Base-by-base conservation (phyloP, 2,113 vertebrate genomes). In the Pelecanus crispus region DNA sequence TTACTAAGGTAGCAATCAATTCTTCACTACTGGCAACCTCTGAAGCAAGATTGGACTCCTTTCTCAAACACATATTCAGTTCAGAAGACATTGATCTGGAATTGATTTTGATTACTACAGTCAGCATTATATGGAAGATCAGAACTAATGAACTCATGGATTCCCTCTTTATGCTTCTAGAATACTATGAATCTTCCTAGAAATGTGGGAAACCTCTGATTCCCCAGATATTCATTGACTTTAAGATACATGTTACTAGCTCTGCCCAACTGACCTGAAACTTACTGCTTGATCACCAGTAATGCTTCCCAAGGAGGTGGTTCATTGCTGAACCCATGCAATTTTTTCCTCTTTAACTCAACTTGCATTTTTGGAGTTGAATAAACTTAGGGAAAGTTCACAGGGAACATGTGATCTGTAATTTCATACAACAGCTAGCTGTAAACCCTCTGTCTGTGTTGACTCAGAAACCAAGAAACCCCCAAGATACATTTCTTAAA, bases 401-500 rank as follows among this genome's bases (percentile, higher is more conserved):
- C 63, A 88, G 55, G 56, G 75, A 90, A 47, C 66, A 74, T 6
- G 26, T 88, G 84, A 97, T 80, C 74, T 91, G 86, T 94, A 94
- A 97, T 94, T 95, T 91, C 89, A 92, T 97, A 95, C 91, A 94
- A 85, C 17, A 88, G 73, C 86, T 88, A 90, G 63, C 91, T 94
- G 59, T 91, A 96, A 96, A 96, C 63, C 42, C 62, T 75, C 86
- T 92, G 72, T 61, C 88, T 94, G 29, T 92, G 94, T 95, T 96
- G 94, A 94, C 94, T 95, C 95, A 96, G 94, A 95, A 96, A 97
- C 17, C 55, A 86, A 96, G 91, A 95, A 93, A 80, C 26, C 78
- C 84, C 85, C 93, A 90, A 94, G 95, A 95, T n/a, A 90, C 67
- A 52, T 86, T 95, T 96, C 86, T 93, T 88, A 94, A 92, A 96